phyloP scores from a whole-genome alignment of 2,888 invertebrate species.

The Drosophila quasianomalipes region DNA sequence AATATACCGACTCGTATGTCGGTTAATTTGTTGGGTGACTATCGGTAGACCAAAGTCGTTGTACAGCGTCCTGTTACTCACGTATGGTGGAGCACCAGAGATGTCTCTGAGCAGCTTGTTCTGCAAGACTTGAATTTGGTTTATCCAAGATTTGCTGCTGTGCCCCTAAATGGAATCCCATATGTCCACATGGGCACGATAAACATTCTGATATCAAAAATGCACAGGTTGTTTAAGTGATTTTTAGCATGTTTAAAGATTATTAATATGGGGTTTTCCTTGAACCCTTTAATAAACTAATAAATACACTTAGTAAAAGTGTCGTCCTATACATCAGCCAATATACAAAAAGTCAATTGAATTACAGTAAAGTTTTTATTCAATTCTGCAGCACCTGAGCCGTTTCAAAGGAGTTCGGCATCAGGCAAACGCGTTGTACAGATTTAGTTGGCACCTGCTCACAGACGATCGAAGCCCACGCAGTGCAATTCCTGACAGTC shows the following conservation, averaged over 20 bases:
- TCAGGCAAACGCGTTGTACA: slow-evolving; percentile 24
- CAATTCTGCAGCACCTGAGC: slow-evolving; percentile 2
- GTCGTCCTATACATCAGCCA: neutral
- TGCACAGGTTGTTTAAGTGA: neutral
- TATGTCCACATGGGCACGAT: no score
- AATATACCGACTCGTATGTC: no score
- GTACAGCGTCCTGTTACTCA: no score
- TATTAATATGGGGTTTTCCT: neutral
- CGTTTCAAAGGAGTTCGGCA: slow-evolving; percentile 12
- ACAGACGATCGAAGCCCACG: slow-evolving; percentile 1
- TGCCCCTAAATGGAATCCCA: no score
- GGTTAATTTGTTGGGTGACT: no score
- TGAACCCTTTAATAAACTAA: neutral
- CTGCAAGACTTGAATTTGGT: no score
- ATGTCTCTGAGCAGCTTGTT: no score
- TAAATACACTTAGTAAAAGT: neutral
- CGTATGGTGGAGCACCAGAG: no score
- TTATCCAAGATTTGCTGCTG: no score
- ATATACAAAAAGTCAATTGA: neutral
- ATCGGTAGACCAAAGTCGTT: no score
- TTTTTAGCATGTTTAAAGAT: neutral
- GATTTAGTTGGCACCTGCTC: slow-evolving; percentile 9
- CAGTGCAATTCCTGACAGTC: neutral
- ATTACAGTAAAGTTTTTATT: neutral
- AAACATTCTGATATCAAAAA: neutral